Conservation (phyloP, 2,888 invertebrate genomes). For the Trichacis sp. region DNA sequence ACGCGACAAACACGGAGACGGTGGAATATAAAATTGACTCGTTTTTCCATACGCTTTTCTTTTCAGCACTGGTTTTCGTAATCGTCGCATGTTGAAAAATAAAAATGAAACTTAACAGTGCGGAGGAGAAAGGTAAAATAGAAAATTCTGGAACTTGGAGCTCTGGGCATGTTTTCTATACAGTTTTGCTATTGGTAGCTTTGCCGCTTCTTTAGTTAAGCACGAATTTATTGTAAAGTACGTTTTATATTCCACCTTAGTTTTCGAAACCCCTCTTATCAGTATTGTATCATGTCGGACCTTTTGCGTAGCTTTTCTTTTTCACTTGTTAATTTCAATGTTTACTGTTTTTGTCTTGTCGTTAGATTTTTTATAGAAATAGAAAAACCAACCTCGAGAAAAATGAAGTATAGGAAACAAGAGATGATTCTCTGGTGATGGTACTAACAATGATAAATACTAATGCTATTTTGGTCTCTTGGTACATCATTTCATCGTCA, state of each 20-base stretch:
- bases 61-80: background rate
- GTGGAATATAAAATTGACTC: background rate
- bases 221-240: conserved; percentile 65
- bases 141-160: conserved; percentile 50
- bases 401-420: background rate
- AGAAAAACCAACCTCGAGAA: background rate
- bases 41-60: too few relatives aligned
- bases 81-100: background rate
- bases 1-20: conserved; percentile 64
- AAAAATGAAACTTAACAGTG: background rate
- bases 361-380: background rate
- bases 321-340: conserved; percentile 33
- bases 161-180: conserved; percentile 66
- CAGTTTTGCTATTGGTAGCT: conserved; percentile 67
- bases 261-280: too few relatives aligned
- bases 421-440: conserved; percentile 60
- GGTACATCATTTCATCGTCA: conserved; percentile 48
- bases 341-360: conserved; percentile 13
- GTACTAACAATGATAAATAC: conserved; percentile 65
- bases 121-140: background rate
- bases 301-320: conserved; percentile 47
- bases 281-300: conserved; percentile 69
- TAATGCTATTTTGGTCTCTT: conserved; percentile 65
- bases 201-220: conserved; percentile 69
- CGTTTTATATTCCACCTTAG: conserved; percentile 60